Conservation (phyloP, 2,888 invertebrate species). For the Drosophila nr. medialis region DNA sequence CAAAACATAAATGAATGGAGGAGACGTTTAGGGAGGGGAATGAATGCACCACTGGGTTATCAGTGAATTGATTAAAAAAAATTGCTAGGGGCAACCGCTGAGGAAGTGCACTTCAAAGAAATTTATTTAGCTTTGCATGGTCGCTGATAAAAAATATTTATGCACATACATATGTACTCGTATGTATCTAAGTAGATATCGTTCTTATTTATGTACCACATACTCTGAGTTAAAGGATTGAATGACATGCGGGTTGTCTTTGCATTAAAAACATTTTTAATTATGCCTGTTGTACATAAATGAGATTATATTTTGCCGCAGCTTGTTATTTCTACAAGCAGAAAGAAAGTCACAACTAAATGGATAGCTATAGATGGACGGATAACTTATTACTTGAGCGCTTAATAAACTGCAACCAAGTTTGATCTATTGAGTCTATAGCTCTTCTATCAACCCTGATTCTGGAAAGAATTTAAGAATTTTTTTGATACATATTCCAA, state of each 20-base stretch:
- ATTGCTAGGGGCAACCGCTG: constrained; percentile 32
- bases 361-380: not conserved
- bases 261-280: not conserved
- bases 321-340: not conserved
- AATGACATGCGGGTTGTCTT: constrained; percentile 24
- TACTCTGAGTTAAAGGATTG: not conserved
- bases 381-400: not conserved
- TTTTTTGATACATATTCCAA: not conserved
- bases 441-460: not conserved
- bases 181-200: not conserved
- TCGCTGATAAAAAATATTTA: not conserved
- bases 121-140: constrained; percentile 32
- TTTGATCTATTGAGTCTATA: not conserved
- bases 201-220: not conserved
- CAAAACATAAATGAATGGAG: not conserved
- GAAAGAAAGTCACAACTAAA: not conserved
- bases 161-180: not conserved
- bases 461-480: not conserved
- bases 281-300: not conserved
- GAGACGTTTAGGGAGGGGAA: not conserved
- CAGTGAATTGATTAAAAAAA: constrained; percentile 56
- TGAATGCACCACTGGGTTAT: constrained; percentile 28
- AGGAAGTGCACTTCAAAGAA: constrained; percentile 44
- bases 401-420: not conserved
- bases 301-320: not conserved